A percentile compares a stretch with the other conserved stretches of the same genome.
Conservation (phyloP, 1,140 invertebrate genomes). For the Diorhabda elongata region DNA sequence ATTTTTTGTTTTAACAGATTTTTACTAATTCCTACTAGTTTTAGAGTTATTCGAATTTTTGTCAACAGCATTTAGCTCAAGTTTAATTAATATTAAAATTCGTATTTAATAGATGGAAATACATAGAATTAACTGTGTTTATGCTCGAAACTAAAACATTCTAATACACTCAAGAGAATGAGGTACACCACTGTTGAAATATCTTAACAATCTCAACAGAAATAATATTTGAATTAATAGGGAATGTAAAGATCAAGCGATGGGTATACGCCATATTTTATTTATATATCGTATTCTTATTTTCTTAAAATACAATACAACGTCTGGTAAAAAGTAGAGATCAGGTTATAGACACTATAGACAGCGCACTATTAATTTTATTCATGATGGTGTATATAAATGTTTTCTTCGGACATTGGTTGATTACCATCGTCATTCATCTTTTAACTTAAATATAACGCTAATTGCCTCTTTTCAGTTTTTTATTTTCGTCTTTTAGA, state of each 20-base stretch:
- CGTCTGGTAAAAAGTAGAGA: conserved; percentile 12
- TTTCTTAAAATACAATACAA: conserved; percentile 19
- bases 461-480: conserved; percentile 6
- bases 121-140: no score
- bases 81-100: no score
- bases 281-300: conserved; percentile 19
- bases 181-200: not conserved
- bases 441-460: conserved; percentile 10
- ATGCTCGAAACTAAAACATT: no score
- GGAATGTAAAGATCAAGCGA: conserved; percentile 17
- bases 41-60: no score
- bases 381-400: conserved; percentile 19
- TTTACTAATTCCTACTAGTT: no score
- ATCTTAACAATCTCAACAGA: conserved; percentile 8
- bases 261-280: conserved; percentile 18
- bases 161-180: no score
- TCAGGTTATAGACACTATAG: conserved; percentile 20
- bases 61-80: no score
- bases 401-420: conserved; percentile 15
- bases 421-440: conserved; percentile 15
- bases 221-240: conserved; percentile 23
- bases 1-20: no score
- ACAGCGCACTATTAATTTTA: conserved; percentile 19
- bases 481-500: conserved; percentile 1
- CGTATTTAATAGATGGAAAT: no score